Percentiles rank a stretch among this genome's conserved stretches.
Evolutionary conservation across 2,113 vertebrate species (phyloP).

Genomic region (Trinectes maculatus): DNA sequence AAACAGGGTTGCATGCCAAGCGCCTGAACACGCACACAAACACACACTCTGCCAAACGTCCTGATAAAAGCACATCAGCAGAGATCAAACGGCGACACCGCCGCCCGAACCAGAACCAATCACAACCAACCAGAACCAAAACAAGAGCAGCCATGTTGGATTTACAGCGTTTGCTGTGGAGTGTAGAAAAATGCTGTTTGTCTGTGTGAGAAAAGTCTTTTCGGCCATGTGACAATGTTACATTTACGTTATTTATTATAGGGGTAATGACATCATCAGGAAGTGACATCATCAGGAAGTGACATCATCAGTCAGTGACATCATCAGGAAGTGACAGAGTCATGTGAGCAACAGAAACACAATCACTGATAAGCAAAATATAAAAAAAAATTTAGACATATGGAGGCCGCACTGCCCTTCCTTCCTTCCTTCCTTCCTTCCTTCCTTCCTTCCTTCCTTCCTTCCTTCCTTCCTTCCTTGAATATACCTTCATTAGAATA

Average conservation of each 20-base stretch:
- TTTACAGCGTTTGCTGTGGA: conserved; percentile 69
- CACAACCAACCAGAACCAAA: no score
- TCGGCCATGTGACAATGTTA: no score
- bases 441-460: no score
- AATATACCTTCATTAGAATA: conserved; percentile 53
- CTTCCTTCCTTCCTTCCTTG: conserved; percentile 22
- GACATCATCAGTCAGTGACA: no score
- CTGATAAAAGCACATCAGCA: conserved; percentile 25
- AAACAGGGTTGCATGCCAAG: conserved; percentile 25
- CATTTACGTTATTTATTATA: no score
- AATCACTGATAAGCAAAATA: no score
- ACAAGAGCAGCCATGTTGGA: conserved; percentile 55
- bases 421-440: background rate
- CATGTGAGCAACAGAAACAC: no score
- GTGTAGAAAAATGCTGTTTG: conserved; percentile 34
- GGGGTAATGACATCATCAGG: no score
- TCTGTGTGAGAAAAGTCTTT: no score
- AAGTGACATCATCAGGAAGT: no score
- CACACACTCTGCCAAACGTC: conserved; percentile 35
- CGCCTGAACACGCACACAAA: conserved; percentile 20
- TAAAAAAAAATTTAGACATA: no score
- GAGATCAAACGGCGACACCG: conserved; percentile 36
- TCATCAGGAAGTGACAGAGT: no score
- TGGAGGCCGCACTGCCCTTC: background rate
- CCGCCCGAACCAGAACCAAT: background rate